Base-by-base conservation (phyloP, 2,113 vertebrate genomes). In the Glareola pratincola region DNA sequence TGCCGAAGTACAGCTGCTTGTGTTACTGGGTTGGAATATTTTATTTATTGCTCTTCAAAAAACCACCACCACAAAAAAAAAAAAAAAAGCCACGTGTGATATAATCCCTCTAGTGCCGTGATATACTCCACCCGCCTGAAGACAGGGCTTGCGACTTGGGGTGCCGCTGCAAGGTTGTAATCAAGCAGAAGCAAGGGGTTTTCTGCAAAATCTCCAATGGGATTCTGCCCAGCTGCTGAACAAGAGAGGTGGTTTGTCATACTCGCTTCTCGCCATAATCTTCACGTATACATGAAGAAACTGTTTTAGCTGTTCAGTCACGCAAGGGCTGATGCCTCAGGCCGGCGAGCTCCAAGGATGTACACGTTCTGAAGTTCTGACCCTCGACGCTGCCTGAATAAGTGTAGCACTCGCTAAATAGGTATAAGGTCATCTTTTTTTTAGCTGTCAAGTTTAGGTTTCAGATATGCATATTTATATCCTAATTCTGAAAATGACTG, bases 251-350 rank as follows among this genome's bases (percentile, higher is more conserved):
- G 39, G 36, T 90, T 96, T 73, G 56, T 85, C 59, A 15, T 36
- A 24, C n/a, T 62, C 3, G 1, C 75, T 87, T 64, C 19, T 94
- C 27, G 47, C 69, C 30, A 1, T 43, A 64, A 36, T 84, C 57
- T 90, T 85, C 48, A 43, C 1, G 0, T 56, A 20, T 21, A 32
- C 47, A 43, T 0, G 0, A 85, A 82, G 23, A 75, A 87, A 60
- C 48, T 14, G 24, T 56, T 85, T 17, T 48, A 50, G 9, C 45
- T 66, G 15, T 85, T 79, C 48, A 19, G 27, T 57, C 1, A 2
- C 74, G 74, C 36, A 68, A 54, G 48, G 62, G 48, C 63, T 48
- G 69, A 34, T 81, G 32, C 66, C 72, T 75, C 3, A 4, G 48
- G 9, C 20, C 81, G 69, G 39, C 4, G 11, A 53, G 37, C 51